These are phyloP conservation scores for Ochotona princeps DNA, from an alignment of 2,113 vertebrate genomes.

Conservation along the genomic window DNA sequence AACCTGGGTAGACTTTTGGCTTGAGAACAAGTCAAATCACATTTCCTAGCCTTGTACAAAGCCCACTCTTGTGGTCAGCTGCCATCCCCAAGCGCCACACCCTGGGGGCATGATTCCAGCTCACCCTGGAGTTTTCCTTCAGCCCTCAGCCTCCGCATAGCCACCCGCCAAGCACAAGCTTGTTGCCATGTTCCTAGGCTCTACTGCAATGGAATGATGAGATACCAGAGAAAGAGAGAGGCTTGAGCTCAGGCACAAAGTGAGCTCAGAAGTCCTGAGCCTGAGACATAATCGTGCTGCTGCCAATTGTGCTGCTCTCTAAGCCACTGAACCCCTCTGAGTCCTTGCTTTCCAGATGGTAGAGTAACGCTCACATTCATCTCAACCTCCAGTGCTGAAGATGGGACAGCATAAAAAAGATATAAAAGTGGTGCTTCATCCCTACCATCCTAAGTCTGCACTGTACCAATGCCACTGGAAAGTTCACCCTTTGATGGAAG, in stretches of 20 bases:
- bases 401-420: background rate
- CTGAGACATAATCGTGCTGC: conserved; percentile 23
- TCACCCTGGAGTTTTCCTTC: conserved; percentile 42
- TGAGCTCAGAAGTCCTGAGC: background rate
- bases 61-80: conserved; percentile 42
- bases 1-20: conserved; percentile 12
- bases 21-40: conserved; percentile 53
- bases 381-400: background rate
- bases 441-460: conserved; percentile 42
- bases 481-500: conserved; percentile 15
- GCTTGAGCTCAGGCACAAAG: conserved; percentile 24
- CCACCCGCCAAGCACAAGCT: conserved; percentile 4
- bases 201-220: conserved; percentile 27
- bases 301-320: background rate
- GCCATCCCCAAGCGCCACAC: background rate
- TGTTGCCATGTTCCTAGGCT: background rate
- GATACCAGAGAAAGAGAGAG: conserved; percentile 16
- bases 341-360: conserved; percentile 16
- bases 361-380: background rate
- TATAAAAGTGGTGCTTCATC: conserved; percentile 10
- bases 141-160: conserved; percentile 36
- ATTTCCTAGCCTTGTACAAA: conserved; percentile 20
- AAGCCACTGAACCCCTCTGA: conserved; percentile 4
- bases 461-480: background rate
- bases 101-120: conserved; percentile 24